Evolutionary conservation across 30 jellyfish, hydroid and myxozoan species (phyloP).

Genomic region (Aurelia aurita complex sp. Pacific): DNA sequence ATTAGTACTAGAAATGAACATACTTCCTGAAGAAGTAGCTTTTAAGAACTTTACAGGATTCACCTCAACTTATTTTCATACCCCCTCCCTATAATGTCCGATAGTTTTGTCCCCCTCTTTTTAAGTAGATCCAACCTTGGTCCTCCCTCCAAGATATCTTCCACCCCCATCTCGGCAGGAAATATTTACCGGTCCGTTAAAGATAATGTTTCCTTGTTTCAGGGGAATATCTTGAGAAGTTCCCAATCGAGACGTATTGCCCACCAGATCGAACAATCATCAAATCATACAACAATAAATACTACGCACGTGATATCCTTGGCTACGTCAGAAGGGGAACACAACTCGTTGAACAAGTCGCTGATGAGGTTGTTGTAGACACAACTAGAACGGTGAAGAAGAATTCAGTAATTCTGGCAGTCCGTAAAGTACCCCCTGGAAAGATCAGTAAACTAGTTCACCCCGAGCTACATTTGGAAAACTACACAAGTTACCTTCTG

Average conservation of each 20-base stretch:
- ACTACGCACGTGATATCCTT: conserved; percentile 86
- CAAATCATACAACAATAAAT: conserved; percentile 57
- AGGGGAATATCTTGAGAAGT: conserved; percentile 78
- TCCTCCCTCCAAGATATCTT: too few relatives aligned
- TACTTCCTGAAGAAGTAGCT: too few relatives aligned
- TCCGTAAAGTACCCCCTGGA: conserved; percentile 97
- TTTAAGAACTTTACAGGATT: too few relatives aligned
- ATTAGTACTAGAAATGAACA: too few relatives aligned
- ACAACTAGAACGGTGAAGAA: conserved; percentile 84
- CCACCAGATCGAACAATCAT: conserved; percentile 84
- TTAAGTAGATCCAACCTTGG: too few relatives aligned
- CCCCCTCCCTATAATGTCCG: too few relatives aligned
- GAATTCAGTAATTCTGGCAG: conserved; percentile 78
- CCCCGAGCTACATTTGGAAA: conserved; percentile 90
- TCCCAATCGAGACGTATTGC: conserved; percentile 81
- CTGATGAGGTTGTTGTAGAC: conserved; percentile 76
- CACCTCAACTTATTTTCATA: too few relatives aligned
- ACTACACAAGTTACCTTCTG: conserved; percentile 74
- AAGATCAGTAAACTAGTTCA: conserved; percentile 94
- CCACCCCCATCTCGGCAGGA: too few relatives aligned
- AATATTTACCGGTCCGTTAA: neutral
- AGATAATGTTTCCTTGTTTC: neutral
- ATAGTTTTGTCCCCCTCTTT: too few relatives aligned
- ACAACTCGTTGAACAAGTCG: conserved; percentile 90
- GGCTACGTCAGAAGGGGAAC: conserved; percentile 97